Evolutionary conservation across 2,888 invertebrate species (phyloP).

Genomic region (Mesochorus sp.): DNA sequence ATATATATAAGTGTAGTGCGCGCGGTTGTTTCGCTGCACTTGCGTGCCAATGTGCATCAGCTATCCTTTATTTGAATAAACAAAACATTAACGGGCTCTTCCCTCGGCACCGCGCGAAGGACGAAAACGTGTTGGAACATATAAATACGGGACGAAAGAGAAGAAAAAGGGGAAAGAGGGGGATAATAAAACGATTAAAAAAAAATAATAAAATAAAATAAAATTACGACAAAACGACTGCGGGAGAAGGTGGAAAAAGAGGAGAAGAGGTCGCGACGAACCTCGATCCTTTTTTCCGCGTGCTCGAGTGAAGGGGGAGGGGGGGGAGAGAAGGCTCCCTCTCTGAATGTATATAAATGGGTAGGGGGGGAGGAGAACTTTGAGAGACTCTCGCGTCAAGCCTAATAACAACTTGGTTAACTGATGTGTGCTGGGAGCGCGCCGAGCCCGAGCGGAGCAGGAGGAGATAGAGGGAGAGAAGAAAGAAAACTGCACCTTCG

Average conservation of each 20-base stretch:
- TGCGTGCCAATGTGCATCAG: constrained; percentile 76
- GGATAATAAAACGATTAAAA: constrained; percentile 12
- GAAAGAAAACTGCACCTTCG: constrained; percentile 54
- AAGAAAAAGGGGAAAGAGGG: background rate
- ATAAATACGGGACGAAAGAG: background rate
- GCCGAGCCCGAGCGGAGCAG: constrained; percentile 14
- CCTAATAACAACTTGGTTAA: constrained; percentile 77
- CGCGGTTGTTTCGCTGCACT: constrained; percentile 60
- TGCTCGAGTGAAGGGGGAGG: constrained; percentile 12
- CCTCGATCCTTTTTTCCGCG: constrained; percentile 50
- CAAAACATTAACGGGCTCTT: constrained; percentile 78
- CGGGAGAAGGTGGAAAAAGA: no score
- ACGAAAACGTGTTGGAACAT: constrained; percentile 44
- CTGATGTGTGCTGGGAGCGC: constrained; percentile 65
- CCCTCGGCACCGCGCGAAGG: constrained; percentile 31
- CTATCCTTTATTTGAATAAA: constrained; percentile 79
- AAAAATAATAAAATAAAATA: background rate
- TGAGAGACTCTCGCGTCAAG: constrained; percentile 57
- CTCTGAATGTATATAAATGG: constrained; percentile 11
- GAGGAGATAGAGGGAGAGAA: background rate
- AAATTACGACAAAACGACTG: no score
- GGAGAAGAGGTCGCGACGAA: constrained; percentile 33
- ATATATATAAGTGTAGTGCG: constrained; percentile 3
- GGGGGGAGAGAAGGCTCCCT: background rate
- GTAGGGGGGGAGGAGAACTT: background rate